These are phyloP conservation scores for Chelmon rostratus DNA, from an alignment of 2,797 vertebrate genomes.

Conservation along the genomic window DNA sequence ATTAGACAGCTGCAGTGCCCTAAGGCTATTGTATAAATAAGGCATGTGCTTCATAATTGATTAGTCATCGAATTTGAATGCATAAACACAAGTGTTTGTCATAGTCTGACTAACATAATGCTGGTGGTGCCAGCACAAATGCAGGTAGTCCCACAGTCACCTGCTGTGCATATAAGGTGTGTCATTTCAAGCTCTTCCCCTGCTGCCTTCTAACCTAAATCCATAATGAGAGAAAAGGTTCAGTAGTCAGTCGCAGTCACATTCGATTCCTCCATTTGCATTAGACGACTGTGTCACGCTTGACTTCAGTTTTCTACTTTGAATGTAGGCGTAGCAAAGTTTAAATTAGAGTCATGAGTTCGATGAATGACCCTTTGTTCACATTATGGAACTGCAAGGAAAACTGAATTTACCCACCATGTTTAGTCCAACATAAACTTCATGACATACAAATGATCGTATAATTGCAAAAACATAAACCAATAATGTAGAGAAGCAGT, in stretches of 20 bases:
- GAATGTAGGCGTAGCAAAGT: constrained; percentile 3
- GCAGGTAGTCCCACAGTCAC: constrained; percentile 14
- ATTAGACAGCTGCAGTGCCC: constrained; percentile 13
- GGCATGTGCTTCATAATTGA: constrained; percentile 14
- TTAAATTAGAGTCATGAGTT: constrained; percentile 61
- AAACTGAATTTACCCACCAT: neutral
- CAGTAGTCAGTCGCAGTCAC: constrained; percentile 16
- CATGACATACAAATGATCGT: neutral
- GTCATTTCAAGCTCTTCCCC: neutral
- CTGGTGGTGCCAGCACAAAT: neutral
- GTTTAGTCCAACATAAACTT: neutral
- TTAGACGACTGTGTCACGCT: constrained; percentile 39
- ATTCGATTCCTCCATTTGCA: constrained; percentile 26
- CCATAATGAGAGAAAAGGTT: constrained; percentile 15
- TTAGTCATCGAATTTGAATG: neutral
- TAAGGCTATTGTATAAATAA: neutral
- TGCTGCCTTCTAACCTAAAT: constrained; percentile 20
- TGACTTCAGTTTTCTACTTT: constrained; percentile 57
- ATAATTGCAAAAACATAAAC: neutral
- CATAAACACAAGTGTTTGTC: neutral
- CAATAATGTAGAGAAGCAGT: neutral
- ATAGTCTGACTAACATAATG: neutral
- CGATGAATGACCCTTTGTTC: constrained; percentile 2
- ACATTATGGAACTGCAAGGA: neutral
- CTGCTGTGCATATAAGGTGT: neutral